Evolutionary conservation across 2,113 vertebrate species (phyloP).

Genomic region (Sisor rabdophorus): DNA sequence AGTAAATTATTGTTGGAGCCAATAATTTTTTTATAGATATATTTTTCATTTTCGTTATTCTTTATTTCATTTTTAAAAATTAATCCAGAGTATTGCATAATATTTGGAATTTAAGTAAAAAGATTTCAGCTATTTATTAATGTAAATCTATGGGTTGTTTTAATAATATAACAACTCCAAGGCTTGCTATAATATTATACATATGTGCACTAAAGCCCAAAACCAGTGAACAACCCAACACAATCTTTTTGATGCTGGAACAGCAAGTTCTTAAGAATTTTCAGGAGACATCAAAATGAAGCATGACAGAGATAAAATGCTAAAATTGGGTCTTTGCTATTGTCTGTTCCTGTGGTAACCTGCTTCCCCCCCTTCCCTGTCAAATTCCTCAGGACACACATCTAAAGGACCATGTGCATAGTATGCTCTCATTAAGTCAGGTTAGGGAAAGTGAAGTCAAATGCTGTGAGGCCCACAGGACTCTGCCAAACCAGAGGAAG

Average conservation of each 20-base stretch:
- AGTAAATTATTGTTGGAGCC: slow-evolving; percentile 3
- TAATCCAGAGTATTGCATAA: background rate
- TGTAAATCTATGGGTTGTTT: slow-evolving; percentile 18
- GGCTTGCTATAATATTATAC: slow-evolving; percentile 22
- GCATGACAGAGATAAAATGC: slow-evolving; percentile 40
- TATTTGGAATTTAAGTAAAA: slow-evolving; percentile 1
- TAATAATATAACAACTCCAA: slow-evolving; percentile 11
- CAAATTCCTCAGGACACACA: slow-evolving; percentile 69
- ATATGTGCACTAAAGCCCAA: slow-evolving; percentile 10
- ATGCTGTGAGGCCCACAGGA: slow-evolving; percentile 49
- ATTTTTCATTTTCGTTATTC: background rate
- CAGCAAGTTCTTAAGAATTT: slow-evolving; percentile 2
- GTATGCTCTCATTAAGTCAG: slow-evolving; percentile 68
- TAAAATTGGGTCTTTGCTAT: slow-evolving; percentile 51
- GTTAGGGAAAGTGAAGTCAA: slow-evolving; percentile 57
- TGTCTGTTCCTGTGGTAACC: slow-evolving; percentile 55
- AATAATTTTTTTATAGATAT: background rate
- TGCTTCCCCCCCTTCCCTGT: slow-evolving; percentile 59
- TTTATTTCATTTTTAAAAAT: slow-evolving; percentile 10
- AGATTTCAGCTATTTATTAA: background rate
- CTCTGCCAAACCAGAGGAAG: slow-evolving; percentile 63
- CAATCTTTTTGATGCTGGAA: background rate
- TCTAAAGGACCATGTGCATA: slow-evolving; percentile 66
- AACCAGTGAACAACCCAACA: slow-evolving; percentile 7
- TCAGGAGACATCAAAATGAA: slow-evolving; percentile 27